Conservation (phyloP, 2,888 invertebrate genomes). For the Hypercompe scribonia region DNA sequence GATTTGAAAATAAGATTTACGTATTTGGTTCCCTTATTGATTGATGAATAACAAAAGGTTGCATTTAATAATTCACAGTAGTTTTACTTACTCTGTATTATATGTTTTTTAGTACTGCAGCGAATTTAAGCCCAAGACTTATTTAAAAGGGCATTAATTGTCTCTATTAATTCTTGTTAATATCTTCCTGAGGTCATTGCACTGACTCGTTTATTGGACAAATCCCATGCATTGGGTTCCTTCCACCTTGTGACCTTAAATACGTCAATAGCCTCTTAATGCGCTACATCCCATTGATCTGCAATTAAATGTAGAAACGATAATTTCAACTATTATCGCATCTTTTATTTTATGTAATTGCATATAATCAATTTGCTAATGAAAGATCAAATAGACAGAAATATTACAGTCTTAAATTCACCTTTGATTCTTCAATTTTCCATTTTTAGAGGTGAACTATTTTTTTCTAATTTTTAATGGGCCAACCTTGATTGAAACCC, state of each 20-base stretch:
- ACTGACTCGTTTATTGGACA: slow-evolving; percentile 52
- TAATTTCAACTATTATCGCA: slow-evolving; percentile 1
- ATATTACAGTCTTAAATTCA: slow-evolving; percentile 2
- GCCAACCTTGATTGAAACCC: not conserved
- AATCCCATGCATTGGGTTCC: slow-evolving; percentile 42
- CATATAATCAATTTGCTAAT: slow-evolving; percentile 22
- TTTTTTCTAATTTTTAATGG: no score
- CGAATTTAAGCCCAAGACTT: slow-evolving; percentile 19
- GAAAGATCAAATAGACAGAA: slow-evolving; percentile 11
- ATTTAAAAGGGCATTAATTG: slow-evolving; percentile 69
- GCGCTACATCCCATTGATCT: slow-evolving; percentile 5
- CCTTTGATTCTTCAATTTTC: not conserved
- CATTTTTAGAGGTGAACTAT: not conserved
- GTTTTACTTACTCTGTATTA: not conserved
- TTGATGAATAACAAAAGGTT: not conserved
- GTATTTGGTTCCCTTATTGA: not conserved
- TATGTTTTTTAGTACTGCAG: not conserved
- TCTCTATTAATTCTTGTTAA: slow-evolving; percentile 74
- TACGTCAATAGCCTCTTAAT: slow-evolving; percentile 35
- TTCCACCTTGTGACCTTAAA: slow-evolving; percentile 36
- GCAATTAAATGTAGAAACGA: slow-evolving; percentile 4
- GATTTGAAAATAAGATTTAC: not conserved
- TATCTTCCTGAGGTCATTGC: slow-evolving; percentile 64
- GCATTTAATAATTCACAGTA: not conserved
- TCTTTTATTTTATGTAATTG: slow-evolving; percentile 16